These are phyloP conservation scores for Apodemia zela DNA, from an alignment of 2,888 invertebrate genomes.

Conservation along the genomic window DNA sequence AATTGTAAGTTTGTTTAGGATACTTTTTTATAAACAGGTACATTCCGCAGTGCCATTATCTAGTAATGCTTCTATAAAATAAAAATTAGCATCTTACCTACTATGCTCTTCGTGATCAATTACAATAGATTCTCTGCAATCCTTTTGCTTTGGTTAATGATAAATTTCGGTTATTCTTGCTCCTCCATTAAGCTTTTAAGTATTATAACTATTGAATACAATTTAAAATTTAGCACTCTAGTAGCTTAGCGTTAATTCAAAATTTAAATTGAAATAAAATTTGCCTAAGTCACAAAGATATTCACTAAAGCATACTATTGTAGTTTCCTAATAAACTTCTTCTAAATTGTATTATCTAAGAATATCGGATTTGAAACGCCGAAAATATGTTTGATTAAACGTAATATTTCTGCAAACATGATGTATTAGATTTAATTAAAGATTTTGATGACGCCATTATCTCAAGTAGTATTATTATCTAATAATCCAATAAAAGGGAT, in stretches of 20 bases:
- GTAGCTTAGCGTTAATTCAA: slow-evolving; percentile 70
- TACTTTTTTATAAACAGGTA: slow-evolving; percentile 76
- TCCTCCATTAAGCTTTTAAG: slow-evolving; percentile 37
- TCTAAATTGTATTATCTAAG: slow-evolving; percentile 71
- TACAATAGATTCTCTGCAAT: slow-evolving; percentile 6
- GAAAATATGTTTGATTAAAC: slow-evolving; percentile 39
- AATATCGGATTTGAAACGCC: slow-evolving; percentile 49
- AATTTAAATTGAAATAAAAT: slow-evolving; percentile 57
- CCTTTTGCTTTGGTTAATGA: slow-evolving; percentile 1
- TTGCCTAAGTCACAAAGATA: slow-evolving; percentile 61
- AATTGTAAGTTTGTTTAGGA: slow-evolving; percentile 68
- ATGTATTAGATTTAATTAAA: slow-evolving; percentile 29
- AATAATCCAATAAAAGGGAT: slow-evolving; percentile 68
- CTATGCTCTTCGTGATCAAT: slow-evolving; percentile 42
- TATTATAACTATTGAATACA: slow-evolving; percentile 42
- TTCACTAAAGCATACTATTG: slow-evolving; percentile 61
- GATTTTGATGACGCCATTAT: slow-evolving; percentile 36
- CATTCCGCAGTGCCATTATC: slow-evolving; percentile 76
- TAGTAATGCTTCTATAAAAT: slow-evolving; percentile 65
- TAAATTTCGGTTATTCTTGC: slow-evolving; percentile 21
- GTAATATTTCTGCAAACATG: slow-evolving; percentile 24
- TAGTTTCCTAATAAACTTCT: slow-evolving; percentile 73
- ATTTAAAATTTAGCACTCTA: slow-evolving; percentile 62
- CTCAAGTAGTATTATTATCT: slow-evolving; percentile 63
- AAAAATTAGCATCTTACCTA: slow-evolving; percentile 58